These are phyloP conservation scores for Turnix velox DNA, from an alignment of 2,113 vertebrate genomes.

Conservation along the genomic window DNA sequence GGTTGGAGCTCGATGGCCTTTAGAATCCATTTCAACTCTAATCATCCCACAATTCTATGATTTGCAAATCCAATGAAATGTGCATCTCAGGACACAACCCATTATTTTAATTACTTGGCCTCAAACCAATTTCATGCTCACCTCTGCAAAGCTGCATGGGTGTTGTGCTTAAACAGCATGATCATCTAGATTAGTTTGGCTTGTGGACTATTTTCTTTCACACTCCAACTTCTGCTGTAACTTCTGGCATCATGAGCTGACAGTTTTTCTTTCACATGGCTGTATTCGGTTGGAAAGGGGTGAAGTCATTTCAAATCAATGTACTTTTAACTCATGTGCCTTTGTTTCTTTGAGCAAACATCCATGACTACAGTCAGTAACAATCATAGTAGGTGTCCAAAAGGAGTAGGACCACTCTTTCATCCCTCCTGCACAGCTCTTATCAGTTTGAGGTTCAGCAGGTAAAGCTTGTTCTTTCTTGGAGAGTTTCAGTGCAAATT, in stretches of 20 bases:
- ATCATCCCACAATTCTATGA: neutral
- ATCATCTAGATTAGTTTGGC: neutral
- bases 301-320: neutral
- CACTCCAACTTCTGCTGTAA: neutral
- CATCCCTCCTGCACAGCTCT: neutral
- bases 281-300: neutral
- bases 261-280: neutral
- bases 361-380: neutral
- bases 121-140: neutral
- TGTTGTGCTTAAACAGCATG: neutral
- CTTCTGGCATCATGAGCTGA: neutral
- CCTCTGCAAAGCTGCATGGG: neutral
- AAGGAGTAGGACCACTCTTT: neutral
- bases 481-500: neutral
- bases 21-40: neutral
- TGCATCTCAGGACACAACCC: neutral
- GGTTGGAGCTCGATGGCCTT: neutral
- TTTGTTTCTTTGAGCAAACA: accelerated
- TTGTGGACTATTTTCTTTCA: neutral
- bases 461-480: neutral
- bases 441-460: neutral
- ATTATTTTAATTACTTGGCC: neutral
- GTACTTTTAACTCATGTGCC: neutral
- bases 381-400: accelerated
- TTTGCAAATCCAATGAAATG: neutral